A percentile compares a stretch with the other conserved stretches of the same genome.
Evolutionary conservation across 2,113 vertebrate genomes (phyloP).

Genomic region (Junco hyemalis): DNA sequence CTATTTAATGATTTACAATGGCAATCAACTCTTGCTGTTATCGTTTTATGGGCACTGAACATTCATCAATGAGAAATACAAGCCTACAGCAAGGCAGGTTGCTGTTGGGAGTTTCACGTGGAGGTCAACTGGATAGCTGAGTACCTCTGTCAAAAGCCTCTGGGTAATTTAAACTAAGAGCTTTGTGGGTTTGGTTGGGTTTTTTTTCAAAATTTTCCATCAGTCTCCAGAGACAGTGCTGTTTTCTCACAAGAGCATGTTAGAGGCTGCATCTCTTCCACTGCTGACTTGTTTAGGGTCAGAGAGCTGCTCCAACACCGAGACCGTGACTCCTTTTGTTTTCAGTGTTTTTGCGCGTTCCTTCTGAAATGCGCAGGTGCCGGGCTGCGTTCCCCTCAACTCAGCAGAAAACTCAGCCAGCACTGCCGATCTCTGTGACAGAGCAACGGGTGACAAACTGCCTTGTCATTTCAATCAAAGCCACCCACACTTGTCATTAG

Average conservation of each 20-base stretch:
- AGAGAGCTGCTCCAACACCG: not conserved
- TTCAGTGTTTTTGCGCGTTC: not conserved
- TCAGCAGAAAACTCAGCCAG: conserved; percentile 37
- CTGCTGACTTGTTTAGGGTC: not conserved
- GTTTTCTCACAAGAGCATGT: not conserved
- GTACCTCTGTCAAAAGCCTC: not conserved
- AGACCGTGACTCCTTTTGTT: not conserved
- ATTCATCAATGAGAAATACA: not conserved
- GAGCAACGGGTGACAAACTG: conserved; percentile 6
- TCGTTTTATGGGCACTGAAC: not conserved
- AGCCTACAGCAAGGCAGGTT: not conserved
- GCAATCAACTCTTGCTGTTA: not conserved
- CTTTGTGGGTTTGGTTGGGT: not conserved
- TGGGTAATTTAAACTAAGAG: not conserved
- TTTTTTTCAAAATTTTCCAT: not conserved
- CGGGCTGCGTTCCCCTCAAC: conserved; percentile 16
- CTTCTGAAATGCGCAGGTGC: not conserved
- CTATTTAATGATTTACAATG: not conserved
- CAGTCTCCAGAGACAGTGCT: not conserved
- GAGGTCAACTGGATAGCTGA: not conserved
- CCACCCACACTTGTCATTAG: conserved; percentile 59
- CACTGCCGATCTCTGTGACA: not conserved
- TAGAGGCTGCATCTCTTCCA: not conserved
- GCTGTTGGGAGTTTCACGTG: not conserved
- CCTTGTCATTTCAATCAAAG: conserved; percentile 29